Evolutionary conservation across 2,888 invertebrate genomes (phyloP).

Genomic region (Branchellion lobata): DNA sequence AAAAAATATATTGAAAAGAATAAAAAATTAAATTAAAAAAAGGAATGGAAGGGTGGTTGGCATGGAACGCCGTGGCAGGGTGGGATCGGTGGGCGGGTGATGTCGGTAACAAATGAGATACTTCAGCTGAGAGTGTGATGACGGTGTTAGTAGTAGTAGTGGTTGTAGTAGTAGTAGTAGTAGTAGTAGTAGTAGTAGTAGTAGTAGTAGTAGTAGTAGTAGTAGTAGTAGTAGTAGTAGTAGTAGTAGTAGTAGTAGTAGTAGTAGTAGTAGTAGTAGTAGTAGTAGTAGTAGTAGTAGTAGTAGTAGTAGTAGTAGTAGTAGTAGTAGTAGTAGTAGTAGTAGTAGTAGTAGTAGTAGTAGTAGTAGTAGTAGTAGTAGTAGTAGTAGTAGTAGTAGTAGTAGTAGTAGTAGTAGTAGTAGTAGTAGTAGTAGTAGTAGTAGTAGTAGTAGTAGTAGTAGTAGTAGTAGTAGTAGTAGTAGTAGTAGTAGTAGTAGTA

Average conservation of each 20-base stretch:
- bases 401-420: constrained; percentile 47
- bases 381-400: constrained; percentile 46
- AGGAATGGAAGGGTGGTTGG: no score
- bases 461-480: constrained; percentile 46
- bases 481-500: constrained; percentile 47
- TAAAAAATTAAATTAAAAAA: no score
- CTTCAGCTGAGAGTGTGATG: no score
- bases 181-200: constrained; percentile 42
- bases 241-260: constrained; percentile 42
- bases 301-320: constrained; percentile 29
- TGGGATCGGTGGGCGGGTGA: no score
- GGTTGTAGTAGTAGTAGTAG: constrained; percentile 40
- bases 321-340: neutral
- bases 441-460: constrained; percentile 46
- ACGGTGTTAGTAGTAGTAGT: no score
- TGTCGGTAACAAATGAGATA: no score
- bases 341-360: constrained; percentile 3
- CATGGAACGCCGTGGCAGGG: no score
- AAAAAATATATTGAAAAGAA: no score
- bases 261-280: constrained; percentile 42
- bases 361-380: constrained; percentile 47
- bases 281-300: constrained; percentile 41
- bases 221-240: constrained; percentile 42
- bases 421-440: constrained; percentile 13
- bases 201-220: constrained; percentile 41